phyloP scores from a whole-genome alignment of 2,888 invertebrate genomes.

The Chalcis sispes region DNA sequence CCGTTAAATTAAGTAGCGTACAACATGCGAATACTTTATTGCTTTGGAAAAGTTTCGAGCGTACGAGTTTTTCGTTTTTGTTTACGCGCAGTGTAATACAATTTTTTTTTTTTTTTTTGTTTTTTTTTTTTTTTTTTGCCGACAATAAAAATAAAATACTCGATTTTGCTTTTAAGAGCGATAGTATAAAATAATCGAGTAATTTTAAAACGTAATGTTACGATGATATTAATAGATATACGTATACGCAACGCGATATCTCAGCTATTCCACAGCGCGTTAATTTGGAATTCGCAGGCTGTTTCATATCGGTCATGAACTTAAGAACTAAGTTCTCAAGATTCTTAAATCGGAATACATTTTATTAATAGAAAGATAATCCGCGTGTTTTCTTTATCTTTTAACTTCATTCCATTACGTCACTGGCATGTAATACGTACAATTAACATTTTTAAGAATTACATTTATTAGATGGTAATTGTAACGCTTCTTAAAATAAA shows the following conservation, averaged over 20 bases:
- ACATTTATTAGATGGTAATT: background rate
- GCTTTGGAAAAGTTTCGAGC: no score
- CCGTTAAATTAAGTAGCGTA: background rate
- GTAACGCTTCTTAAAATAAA: no score
- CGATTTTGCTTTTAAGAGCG: no score
- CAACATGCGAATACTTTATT: no score
- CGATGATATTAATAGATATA: background rate
- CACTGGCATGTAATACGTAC: slow-evolving; percentile 1
- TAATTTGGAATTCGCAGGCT: slow-evolving; percentile 1
- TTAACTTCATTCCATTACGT: background rate
- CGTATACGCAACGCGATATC: background rate
- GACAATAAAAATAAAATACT: no score
- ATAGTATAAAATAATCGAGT: no score
- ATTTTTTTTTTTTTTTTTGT: no score
- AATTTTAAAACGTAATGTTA: background rate
- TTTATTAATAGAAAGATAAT: slow-evolving; percentile 44
- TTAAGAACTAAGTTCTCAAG: no score
- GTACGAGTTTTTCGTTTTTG: no score
- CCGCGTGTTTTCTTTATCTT: slow-evolving; percentile 1
- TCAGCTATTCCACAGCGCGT: background rate
- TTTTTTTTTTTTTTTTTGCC: no score
- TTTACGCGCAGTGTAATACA: no score
- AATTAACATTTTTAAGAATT: background rate
- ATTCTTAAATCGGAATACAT: slow-evolving; percentile 9
- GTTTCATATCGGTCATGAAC: slow-evolving; percentile 51